Percentiles rank a stretch among this genome's conserved stretches.
Evolutionary conservation across 1,140 invertebrate species (phyloP).

Genomic region (Zophobas atratus): DNA sequence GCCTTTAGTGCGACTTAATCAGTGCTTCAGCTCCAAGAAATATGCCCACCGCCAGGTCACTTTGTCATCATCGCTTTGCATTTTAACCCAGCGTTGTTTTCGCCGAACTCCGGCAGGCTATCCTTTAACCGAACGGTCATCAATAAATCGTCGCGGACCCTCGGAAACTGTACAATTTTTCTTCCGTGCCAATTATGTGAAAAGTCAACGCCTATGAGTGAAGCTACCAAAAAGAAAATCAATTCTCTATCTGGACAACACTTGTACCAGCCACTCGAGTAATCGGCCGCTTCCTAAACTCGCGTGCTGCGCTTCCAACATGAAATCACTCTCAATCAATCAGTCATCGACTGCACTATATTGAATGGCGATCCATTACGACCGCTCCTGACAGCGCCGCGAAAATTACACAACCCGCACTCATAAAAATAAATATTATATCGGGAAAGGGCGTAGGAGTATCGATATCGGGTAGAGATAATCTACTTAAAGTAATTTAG

Average conservation of each 20-base stretch:
- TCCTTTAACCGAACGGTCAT: no score
- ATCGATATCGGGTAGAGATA: not conserved
- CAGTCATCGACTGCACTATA: conserved; percentile 57
- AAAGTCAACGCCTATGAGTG: not conserved
- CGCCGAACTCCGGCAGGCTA: no score
- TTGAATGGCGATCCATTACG: conserved; percentile 53
- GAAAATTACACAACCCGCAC: conserved; percentile 50
- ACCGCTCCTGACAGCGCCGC: conserved; percentile 45
- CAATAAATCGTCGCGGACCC: no score
- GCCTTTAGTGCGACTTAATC: no score
- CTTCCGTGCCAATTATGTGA: not conserved
- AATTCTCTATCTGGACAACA: conserved; percentile 56
- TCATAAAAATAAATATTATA: conserved; percentile 47
- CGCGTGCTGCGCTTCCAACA: conserved; percentile 54
- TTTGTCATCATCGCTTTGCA: no score
- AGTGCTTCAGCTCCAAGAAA: no score
- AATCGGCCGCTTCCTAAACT: conserved; percentile 49
- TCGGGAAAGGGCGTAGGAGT: not conserved
- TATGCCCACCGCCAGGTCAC: no score
- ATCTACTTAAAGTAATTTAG: no score
- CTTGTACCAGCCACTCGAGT: conserved; percentile 58
- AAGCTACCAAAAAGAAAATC: conserved; percentile 46
- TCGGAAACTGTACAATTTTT: no score
- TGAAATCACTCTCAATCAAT: conserved; percentile 62
- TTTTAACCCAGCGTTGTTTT: no score